These are phyloP conservation scores for Cydia amplana DNA, from an alignment of 1,140 invertebrate genomes.

Conservation along the genomic window DNA sequence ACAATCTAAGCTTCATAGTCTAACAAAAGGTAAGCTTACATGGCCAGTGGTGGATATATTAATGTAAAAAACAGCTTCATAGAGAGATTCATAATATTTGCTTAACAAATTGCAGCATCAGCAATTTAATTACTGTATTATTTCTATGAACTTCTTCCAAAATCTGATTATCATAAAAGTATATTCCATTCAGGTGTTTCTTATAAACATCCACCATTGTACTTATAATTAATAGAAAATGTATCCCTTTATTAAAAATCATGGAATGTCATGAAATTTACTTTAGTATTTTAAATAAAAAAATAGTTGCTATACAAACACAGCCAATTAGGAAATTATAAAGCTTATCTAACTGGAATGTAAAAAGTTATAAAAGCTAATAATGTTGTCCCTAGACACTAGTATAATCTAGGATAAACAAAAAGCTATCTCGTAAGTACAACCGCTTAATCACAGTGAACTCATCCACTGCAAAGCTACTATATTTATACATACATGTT, in stretches of 20 bases:
- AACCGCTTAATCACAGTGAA: conserved; percentile 72
- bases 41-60: conserved; percentile 12
- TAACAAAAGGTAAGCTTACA: not conserved
- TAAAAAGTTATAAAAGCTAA: conserved; percentile 57
- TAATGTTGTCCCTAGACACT: conserved; percentile 54
- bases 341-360: conserved; percentile 74
- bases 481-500: conserved; percentile 40
- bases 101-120: not conserved
- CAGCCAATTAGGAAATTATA: conserved; percentile 54
- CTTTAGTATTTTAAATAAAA: conserved; percentile 25
- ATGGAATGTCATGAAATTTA: conserved; percentile 13
- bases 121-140: not conserved
- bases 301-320: conserved; percentile 40
- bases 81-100: not conserved
- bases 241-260: not conserved
- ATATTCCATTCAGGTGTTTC: not conserved
- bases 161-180: conserved; percentile 6
- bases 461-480: conserved; percentile 69
- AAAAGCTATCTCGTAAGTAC: conserved; percentile 76
- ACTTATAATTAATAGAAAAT: conserved; percentile 6
- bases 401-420: conserved; percentile 70
- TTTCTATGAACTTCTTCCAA: not conserved
- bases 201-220: conserved; percentile 7
- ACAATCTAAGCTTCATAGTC: not conserved
- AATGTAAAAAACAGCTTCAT: not conserved